A percentile compares a stretch with the other conserved stretches of the same genome.
These are phyloP conservation scores for Drepanosiphum platanoidis DNA, from an alignment of 2,888 invertebrate species.

Conservation along the genomic window DNA sequence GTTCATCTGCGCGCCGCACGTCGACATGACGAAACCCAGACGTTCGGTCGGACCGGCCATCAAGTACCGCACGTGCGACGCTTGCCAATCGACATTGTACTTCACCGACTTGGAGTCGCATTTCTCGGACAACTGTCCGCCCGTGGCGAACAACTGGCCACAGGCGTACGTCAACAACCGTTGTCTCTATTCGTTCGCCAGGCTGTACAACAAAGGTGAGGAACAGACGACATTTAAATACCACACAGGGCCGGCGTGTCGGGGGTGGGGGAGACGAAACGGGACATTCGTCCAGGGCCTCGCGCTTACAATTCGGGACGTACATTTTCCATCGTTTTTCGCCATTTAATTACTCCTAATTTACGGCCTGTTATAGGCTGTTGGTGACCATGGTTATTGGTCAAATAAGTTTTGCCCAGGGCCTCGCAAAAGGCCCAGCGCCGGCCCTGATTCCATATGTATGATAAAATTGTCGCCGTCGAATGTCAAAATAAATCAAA, in stretches of 20 bases:
- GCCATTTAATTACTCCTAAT: no score
- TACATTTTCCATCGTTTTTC: background rate
- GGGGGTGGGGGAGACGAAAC: no score
- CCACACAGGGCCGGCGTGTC: no score
- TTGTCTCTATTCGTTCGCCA: constrained; percentile 48
- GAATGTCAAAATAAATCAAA: no score
- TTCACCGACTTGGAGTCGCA: constrained; percentile 73
- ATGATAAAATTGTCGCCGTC: no score
- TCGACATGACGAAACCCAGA: constrained; percentile 33
- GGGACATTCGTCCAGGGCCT: no score
- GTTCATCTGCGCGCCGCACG: background rate
- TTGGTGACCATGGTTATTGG: no score
- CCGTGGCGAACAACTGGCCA: constrained; percentile 64
- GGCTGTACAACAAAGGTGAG: constrained; percentile 22
- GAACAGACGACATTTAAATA: background rate
- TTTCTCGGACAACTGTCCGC: constrained; percentile 70
- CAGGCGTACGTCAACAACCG: constrained; percentile 19
- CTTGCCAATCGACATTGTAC: constrained; percentile 71
- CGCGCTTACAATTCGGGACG: background rate
- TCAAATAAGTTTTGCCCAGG: no score
- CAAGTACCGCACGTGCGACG: constrained; percentile 74
- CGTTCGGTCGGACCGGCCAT: constrained; percentile 24
- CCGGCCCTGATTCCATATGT: no score
- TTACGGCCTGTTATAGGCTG: no score
- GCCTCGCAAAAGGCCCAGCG: no score